These are phyloP conservation scores for Sebastes miniatus DNA, from an alignment of 2,797 vertebrate species.

Conservation along the genomic window DNA sequence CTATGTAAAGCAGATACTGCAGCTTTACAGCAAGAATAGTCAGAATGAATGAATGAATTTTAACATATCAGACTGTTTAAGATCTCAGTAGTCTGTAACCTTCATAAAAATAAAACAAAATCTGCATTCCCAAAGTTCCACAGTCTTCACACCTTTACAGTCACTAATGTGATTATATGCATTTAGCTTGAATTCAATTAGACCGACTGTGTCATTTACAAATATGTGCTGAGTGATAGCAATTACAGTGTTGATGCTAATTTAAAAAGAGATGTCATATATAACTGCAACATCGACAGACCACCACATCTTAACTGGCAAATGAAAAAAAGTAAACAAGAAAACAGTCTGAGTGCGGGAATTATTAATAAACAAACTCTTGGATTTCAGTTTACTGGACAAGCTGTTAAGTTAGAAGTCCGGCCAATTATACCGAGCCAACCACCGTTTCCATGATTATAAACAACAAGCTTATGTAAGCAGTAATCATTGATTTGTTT, in stretches of 20 bases:
- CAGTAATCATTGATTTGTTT: slow-evolving; percentile 11
- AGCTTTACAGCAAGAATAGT: slow-evolving; percentile 32
- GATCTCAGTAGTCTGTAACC: background rate
- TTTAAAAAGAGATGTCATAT: background rate
- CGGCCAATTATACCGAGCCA: slow-evolving; percentile 2
- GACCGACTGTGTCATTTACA: background rate
- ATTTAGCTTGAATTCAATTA: slow-evolving; percentile 11
- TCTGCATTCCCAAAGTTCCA: background rate
- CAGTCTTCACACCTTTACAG: background rate
- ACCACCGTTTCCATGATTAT: background rate
- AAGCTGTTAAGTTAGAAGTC: slow-evolving; percentile 23
- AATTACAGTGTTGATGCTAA: slow-evolving; percentile 9
- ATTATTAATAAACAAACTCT: slow-evolving; percentile 23
- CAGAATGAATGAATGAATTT: slow-evolving; percentile 9
- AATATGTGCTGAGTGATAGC: background rate
- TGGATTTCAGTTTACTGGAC: slow-evolving; percentile 6
- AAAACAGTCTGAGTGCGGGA: background rate
- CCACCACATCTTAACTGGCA: background rate
- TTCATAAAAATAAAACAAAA: background rate
- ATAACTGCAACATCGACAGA: background rate
- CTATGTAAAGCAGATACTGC: slow-evolving; percentile 60
- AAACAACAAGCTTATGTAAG: slow-evolving; percentile 8
- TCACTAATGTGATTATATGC: slow-evolving; percentile 12
- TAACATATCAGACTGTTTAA: slow-evolving; percentile 17
- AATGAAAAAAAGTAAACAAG: slow-evolving; percentile 12